Percentiles rank a stretch among this genome's conserved stretches.
These are phyloP conservation scores for Pollicipes pollicipes DNA, from an alignment of 1,140 invertebrate species.

Conservation along the genomic window DNA sequence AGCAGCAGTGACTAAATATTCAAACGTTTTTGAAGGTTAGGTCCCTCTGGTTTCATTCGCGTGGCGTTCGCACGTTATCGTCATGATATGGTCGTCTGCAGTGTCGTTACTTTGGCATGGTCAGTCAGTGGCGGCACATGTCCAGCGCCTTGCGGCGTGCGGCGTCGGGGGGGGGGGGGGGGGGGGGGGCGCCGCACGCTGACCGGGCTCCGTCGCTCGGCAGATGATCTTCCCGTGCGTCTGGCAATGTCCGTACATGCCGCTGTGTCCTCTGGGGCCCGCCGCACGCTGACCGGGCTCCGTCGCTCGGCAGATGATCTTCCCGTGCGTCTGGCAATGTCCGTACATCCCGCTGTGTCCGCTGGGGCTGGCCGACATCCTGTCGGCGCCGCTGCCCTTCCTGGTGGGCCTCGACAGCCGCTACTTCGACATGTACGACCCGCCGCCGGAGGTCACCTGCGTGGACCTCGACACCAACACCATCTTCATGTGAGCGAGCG, in stretches of 20 bases:
- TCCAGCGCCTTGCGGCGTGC: too few species aligned
- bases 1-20: too few species aligned
- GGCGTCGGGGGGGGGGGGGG: too few species aligned
- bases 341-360: slow-evolving; percentile 98
- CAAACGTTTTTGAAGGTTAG: too few species aligned
- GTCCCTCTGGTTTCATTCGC: too few species aligned
- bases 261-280: slow-evolving; percentile 80
- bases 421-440: slow-evolving; percentile 95
- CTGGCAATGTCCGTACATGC: slow-evolving; percentile 98
- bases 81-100: too few species aligned
- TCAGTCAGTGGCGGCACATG: too few species aligned
- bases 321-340: slow-evolving; percentile 99
- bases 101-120: too few species aligned
- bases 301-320: slow-evolving; percentile 65
- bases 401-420: slow-evolving; percentile 89
- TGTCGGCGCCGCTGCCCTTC: slow-evolving; percentile 92
- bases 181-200: slow-evolving; percentile 48
- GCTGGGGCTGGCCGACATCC: slow-evolving; percentile 57
- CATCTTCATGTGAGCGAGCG: slow-evolving; percentile 33
- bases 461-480: slow-evolving; percentile 96
- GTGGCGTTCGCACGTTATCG: too few species aligned
- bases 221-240: slow-evolving; percentile 78
- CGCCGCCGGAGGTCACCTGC: slow-evolving; percentile 88
- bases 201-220: neutral
- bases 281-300: too few species aligned